Conservation (phyloP, 2,113 vertebrate species). For the Telmatochromis sp. region DNA sequence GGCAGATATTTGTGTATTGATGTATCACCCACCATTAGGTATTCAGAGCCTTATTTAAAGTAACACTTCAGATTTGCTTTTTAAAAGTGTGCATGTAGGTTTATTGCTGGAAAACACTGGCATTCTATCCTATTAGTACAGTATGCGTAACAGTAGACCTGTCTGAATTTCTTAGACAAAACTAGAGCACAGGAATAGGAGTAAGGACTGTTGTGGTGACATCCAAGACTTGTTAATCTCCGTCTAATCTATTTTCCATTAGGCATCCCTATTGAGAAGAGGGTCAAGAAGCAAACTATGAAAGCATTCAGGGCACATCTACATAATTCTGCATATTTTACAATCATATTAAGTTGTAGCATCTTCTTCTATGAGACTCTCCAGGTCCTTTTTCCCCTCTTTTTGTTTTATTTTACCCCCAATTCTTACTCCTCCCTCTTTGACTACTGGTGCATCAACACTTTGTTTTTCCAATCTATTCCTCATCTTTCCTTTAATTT, state of each 20-base stretch:
- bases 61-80: not conserved
- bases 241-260: slow-evolving; percentile 7
- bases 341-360: not conserved
- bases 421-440: not conserved
- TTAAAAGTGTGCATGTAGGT: not conserved
- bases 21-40: not conserved
- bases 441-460: not conserved
- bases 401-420: not conserved
- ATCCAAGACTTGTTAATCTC: not conserved
- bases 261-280: not conserved
- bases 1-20: not conserved
- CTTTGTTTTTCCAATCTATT: not conserved
- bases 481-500: not conserved
- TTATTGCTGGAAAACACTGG: not conserved
- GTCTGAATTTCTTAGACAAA: not conserved
- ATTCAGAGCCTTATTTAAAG: not conserved
- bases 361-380: not conserved
- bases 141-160: not conserved
- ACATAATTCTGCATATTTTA: not conserved
- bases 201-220: not conserved
- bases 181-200: not conserved
- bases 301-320: not conserved
- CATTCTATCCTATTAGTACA: not conserved
- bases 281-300: not conserved
- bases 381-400: not conserved